A percentile compares a stretch with the other conserved stretches of the same genome.
These are phyloP conservation scores for Trachelus iudaicus DNA, from an alignment of 2,888 invertebrate species.

Conservation along the genomic window DNA sequence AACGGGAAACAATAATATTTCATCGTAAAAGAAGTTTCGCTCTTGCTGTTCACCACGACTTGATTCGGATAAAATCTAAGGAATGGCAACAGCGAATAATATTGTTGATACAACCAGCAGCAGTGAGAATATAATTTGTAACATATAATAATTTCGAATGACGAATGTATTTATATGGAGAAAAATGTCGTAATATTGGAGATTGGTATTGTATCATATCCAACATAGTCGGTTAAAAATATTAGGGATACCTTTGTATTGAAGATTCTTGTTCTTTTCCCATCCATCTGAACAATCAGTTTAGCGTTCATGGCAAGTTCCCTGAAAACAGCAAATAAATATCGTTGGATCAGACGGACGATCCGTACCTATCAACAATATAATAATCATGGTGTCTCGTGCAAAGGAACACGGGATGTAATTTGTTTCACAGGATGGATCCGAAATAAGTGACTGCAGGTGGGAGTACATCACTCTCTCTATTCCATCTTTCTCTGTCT, in stretches of 20 bases:
- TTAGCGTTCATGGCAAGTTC: conserved; percentile 86
- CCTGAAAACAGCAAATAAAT: conserved; percentile 70
- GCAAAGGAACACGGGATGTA: background rate
- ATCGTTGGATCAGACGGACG: conserved; percentile 22
- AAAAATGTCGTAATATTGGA: background rate
- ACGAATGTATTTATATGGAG: background rate
- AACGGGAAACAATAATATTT: background rate
- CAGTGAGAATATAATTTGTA: background rate
- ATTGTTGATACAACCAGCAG: background rate
- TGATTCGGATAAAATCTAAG: background rate
- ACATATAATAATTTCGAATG: background rate
- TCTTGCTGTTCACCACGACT: background rate
- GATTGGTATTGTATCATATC: background rate
- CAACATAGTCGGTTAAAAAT: background rate
- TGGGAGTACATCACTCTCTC: conserved; percentile 16
- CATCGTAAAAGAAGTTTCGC: background rate
- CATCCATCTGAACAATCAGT: conserved; percentile 87
- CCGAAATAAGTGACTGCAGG: conserved; percentile 29
- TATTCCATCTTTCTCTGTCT: background rate
- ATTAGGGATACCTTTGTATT: conserved; percentile 74
- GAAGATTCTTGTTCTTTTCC: conserved; percentile 81
- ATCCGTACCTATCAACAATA: background rate
- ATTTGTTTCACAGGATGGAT: background rate
- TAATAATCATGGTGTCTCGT: conserved; percentile 2
- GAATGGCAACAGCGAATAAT: background rate